Conservation (phyloP, 1,140 invertebrate species). For the Chrysopa pallens region DNA sequence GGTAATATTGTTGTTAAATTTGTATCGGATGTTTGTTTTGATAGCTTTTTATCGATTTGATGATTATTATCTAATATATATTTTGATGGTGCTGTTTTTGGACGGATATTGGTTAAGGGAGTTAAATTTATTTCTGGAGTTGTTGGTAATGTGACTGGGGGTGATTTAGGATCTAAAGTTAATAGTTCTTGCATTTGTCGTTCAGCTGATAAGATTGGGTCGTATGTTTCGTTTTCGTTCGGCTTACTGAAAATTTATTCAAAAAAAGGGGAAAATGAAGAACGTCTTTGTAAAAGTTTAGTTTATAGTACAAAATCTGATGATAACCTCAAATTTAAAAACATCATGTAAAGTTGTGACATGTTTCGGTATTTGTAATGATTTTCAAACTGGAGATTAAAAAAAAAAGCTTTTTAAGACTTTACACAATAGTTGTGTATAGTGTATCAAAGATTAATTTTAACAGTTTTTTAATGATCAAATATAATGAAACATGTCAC, state of each 20-base stretch:
- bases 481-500: too few relatives aligned
- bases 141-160: conserved; percentile 6
- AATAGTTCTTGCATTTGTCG: conserved; percentile 49
- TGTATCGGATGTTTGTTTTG: neutral
- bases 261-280: too few relatives aligned
- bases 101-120: conserved; percentile 4
- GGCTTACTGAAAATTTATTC: conserved; percentile 24
- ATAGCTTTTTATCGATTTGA: neutral
- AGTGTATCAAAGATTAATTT: too few relatives aligned
- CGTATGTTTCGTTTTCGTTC: conserved; percentile 26
- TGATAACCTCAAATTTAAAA: too few relatives aligned
- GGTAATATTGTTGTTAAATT: neutral
- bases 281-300: too few relatives aligned
- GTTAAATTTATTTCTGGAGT: neutral
- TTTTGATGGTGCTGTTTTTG: conserved; percentile 3
- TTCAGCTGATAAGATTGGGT: conserved; percentile 46
- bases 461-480: too few relatives aligned
- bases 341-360: too few relatives aligned
- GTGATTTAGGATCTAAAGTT: conserved; percentile 17
- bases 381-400: too few relatives aligned
- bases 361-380: too few relatives aligned
- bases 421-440: too few relatives aligned
- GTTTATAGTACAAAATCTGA: too few relatives aligned
- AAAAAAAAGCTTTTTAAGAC: too few relatives aligned
- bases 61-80: neutral